Base-by-base conservation (phyloP, 2,797 vertebrate species). In the Pseudochaenichthys georgianus region DNA sequence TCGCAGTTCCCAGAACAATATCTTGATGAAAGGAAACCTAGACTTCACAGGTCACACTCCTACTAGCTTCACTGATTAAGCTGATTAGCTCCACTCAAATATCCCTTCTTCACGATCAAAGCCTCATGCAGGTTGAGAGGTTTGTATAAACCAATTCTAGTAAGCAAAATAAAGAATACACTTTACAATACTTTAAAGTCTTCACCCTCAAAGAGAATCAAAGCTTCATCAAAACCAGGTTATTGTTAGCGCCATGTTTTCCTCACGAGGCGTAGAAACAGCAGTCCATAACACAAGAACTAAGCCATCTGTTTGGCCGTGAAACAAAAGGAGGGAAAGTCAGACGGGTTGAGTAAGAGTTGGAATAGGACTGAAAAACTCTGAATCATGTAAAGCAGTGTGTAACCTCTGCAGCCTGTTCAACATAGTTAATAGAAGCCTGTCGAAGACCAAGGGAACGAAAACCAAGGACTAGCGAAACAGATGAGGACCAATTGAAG, bases 391-490 rank as follows among this genome's bases (percentile, higher is more conserved):
- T n/a, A 41, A 71, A 84, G 64, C 57, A 45, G 52, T 50, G 17
- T 38, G 42, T 77, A 72, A 75, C 57, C 63, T 73, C 28, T 17
- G 60, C 50, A 53, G 72, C 72, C 76, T 46, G 34, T 75, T 82
- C 82, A 81, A 77, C 64, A 83, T 86, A 21, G 64, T 47, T 84
- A 81, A 87, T 73, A 13, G 41, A 78, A 65, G 64, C 23, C 51
- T 54, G 68, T 61, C 74, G 70, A 61, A 75, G 69, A 83, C 50
- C 45, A 28, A 41, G 60, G 55, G 60, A 75, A 60, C 23, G 55
- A 79, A 85, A 88, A 71, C 48, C 38, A 51, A 68, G 78, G 73
- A 87, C 88, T 83, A 87, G 78, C 65, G 82, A 88, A 91, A 75
- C 71, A 88, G 84, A 90, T 70, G 77, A 88, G 69, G 70, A 75